Evolutionary conservation across 2,113 vertebrate species (phyloP).

Genomic region (Aptenodytes patagonicus): DNA sequence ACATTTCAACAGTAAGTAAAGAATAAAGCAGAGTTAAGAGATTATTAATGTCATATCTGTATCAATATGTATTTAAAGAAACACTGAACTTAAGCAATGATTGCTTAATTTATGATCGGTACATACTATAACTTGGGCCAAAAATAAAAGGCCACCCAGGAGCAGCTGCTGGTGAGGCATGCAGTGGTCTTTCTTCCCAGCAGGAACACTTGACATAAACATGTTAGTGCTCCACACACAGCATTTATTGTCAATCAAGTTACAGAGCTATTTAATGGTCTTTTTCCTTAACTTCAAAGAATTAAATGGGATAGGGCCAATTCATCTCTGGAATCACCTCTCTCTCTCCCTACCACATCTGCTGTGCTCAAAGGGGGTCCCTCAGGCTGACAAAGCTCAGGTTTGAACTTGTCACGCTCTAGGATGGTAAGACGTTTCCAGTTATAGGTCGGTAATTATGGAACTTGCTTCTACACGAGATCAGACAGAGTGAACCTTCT

Average conservation of each 20-base stretch:
- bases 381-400: slow-evolving; percentile 39
- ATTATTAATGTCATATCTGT: not conserved
- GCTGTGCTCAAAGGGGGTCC: not conserved
- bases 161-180: slow-evolving; percentile 1
- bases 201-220: slow-evolving; percentile 20
- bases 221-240: slow-evolving; percentile 4
- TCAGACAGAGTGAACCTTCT: not conserved
- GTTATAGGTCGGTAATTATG: not conserved
- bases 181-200: slow-evolving; percentile 33
- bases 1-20: not conserved
- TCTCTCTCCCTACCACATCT: slow-evolving; percentile 10
- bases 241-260: slow-evolving; percentile 47
- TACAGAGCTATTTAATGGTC: slow-evolving; percentile 13
- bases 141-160: slow-evolving; percentile 42
- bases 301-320: slow-evolving; percentile 9
- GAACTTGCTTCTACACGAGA: slow-evolving; percentile 12
- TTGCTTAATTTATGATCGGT: not conserved
- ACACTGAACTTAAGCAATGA: not conserved
- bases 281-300: slow-evolving; percentile 55
- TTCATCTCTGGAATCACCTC: not conserved
- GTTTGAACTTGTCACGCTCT: slow-evolving; percentile 2
- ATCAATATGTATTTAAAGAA: not conserved
- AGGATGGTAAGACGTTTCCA: slow-evolving; percentile 4
- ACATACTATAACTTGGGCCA: not conserved
- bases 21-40: not conserved